Evolutionary conservation across 2,888 invertebrate genomes (phyloP), one percentile per base, ranked within the genome.

Genomic region (Trissolcus brochymenae): DNA sequence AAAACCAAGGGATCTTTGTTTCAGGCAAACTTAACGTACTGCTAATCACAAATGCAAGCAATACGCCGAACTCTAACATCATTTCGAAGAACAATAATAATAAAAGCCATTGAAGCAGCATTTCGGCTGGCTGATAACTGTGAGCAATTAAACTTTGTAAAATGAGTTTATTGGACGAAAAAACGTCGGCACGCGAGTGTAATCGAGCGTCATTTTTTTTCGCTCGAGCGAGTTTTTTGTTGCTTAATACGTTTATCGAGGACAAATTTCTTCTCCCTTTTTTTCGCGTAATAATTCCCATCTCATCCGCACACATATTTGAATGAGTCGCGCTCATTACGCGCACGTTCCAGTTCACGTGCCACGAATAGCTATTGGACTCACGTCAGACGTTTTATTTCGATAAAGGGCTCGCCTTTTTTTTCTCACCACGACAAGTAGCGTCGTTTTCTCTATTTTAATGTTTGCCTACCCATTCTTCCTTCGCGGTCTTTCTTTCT

Each of bases 241-340:
- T 65, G 60, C 70, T 75, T 70, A 70, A 75, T 75, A 65, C 75
- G 75, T 75, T 75, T 65, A 75, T 70, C 75, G 75, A 65, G 70
- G 60, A 70, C 60, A 51, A 17, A 57, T 51, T 64, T 74, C 61
- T 66, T 62, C 43, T 60, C 43, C 9, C 11, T 51, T 46, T 75
- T 19, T 75, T 75, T 65, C 17, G 55, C 70, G 29, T 54, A 70
- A 75, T 75, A 65, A 75, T 75, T 65, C 53, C 57, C 76, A 71
- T 76, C 66, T 76, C 66, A 66, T 65, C 70, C 61, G 60, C 40
- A 43, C 51, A 35, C 11, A 64, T 60, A 76, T 71, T 76, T 71
- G 55, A 76, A 76, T 71, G 66, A 76, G 66, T 57, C 70, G 57
- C 70, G 71, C 76, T 76, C 71, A 71, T 76, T 76, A 76, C 77